phyloP scores from a whole-genome alignment of 2,797 vertebrate genomes.

The Zalophus californianus region DNA sequence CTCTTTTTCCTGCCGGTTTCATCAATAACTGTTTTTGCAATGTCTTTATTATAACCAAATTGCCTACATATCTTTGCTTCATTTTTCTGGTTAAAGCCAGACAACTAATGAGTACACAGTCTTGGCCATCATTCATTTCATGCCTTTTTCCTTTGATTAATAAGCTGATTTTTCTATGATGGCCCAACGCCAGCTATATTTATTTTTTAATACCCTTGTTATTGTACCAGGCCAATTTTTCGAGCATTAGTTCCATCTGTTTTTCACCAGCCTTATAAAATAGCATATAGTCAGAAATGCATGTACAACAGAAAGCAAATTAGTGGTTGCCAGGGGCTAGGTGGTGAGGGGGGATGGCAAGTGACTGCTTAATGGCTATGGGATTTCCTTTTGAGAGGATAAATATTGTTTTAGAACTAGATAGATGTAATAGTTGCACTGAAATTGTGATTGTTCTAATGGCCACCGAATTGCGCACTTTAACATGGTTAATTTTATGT shows the following conservation, averaged over 20 bases:
- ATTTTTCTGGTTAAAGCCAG: constrained; percentile 62
- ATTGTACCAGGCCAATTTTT: constrained; percentile 63
- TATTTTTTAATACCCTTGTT: constrained; percentile 69
- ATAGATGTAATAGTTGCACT: background rate
- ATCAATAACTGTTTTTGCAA: background rate
- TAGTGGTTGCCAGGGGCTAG: background rate
- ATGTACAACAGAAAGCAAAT: constrained; percentile 48
- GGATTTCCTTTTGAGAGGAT: background rate
- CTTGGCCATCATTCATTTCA: constrained; percentile 62
- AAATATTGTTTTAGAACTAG: constrained; percentile 51
- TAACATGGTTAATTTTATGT: constrained; percentile 25
- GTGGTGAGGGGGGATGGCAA: background rate
- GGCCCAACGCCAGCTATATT: constrained; percentile 58
- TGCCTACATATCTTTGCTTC: background rate
- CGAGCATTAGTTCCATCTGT: constrained; percentile 55
- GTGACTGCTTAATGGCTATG: background rate
- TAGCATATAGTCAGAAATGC: constrained; percentile 49
- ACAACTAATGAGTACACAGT: constrained; percentile 30
- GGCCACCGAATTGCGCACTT: background rate
- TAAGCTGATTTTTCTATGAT: constrained; percentile 60
- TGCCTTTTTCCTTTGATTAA: constrained; percentile 65
- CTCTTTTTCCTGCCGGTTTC: background rate
- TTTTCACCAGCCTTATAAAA: constrained; percentile 60
- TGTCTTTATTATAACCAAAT: constrained; percentile 55
- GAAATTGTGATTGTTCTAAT: background rate